Base-by-base conservation (phyloP, 2,113 vertebrate genomes). In the Nanorana parkeri region DNA sequence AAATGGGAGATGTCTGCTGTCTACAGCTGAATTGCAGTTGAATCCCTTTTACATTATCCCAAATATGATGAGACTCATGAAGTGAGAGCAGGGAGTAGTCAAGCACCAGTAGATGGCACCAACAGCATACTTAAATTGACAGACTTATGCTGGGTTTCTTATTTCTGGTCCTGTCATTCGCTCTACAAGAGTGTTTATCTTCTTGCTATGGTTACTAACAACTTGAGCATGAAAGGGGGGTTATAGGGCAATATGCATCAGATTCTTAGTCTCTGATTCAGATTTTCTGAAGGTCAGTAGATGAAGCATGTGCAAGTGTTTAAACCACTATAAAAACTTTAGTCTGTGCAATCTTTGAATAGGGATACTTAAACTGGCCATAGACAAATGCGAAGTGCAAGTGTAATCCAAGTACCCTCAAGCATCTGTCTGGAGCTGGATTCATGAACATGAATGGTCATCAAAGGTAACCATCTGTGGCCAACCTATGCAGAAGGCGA, bases 101-200 rank as follows among this genome's bases (percentile, higher is more conserved):
- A 21, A 16, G 17, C 23, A 20, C 67, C 78, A 69, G 78, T 24
- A 80, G 78, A 60, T 80, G 78, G 66, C 66, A 23, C 52, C 32
- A 71, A 41, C 21, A 61, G 24, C 54, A 41, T 41, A 60, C 58
- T 29, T 32, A 56, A 20, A 20, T 2, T 60, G n/a, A 21, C 20
- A 58, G 26, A 36, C 17, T 20, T n/a, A 13, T 15, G 32, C 32
- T 36, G 8, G 32, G 32, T 23, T 71, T n/a, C 15, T 10, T 1
- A 20, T 56, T 26, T 17, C 51, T 56, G 24, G 19, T 24, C 2
- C 3, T 72, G 51, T 55, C 7, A 56, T 13, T 28, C 29, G 41
- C 52, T 17, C 52, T 24, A 36, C 4, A 60, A 32, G 5, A 60
- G 26, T n/a, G 5, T 51, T 63, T 51, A 28, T 41, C 41, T 20